Conservation (phyloP, 35 echinoderm and acorn worm species). For the Lytechinus pictus region DNA sequence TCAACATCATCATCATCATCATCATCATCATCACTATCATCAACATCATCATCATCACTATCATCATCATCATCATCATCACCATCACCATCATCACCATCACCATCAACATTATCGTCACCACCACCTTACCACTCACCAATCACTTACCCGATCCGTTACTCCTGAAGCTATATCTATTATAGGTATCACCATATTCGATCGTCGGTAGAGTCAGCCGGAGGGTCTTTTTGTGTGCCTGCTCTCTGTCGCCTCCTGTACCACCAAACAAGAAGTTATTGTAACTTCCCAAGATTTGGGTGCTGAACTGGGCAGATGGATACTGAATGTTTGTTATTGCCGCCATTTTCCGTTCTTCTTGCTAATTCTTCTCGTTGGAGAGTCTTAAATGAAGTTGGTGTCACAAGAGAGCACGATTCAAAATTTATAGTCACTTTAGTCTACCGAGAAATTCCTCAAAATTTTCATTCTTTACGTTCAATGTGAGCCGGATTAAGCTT, state of each 20-base stretch:
- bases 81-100: neutral
- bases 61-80: neutral
- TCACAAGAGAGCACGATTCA: neutral
- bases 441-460: neutral
- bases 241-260: neutral
- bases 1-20: neutral
- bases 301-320: conserved; percentile 18
- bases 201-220: neutral
- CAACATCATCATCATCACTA: neutral
- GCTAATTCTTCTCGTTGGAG: neutral
- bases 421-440: neutral
- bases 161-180: neutral
- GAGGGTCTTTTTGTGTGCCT: neutral
- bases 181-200: neutral
- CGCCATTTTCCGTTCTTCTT: neutral
- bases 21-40: neutral
- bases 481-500: neutral
- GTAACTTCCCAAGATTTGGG: neutral
- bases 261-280: conserved; percentile 31
- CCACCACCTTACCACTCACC: neutral
- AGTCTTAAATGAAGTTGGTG: neutral
- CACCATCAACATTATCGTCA: neutral
- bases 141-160: neutral
- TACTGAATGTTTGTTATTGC: conserved; percentile 12
- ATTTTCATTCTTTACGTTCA: neutral